These are phyloP conservation scores for Silurus aristotelis DNA, from an alignment of 2,797 vertebrate species.

Conservation along the genomic window DNA sequence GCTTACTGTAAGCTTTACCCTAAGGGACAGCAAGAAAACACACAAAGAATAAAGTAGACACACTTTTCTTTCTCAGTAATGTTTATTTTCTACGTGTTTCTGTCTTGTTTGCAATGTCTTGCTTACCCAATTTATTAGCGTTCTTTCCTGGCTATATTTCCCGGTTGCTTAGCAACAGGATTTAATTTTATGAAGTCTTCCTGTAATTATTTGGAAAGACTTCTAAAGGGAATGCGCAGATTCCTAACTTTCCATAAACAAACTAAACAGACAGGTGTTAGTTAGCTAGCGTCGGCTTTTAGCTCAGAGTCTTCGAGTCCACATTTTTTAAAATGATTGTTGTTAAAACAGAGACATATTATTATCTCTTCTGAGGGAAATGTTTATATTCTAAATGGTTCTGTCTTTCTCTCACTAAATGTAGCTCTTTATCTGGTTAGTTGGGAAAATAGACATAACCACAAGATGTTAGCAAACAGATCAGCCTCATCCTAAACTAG, in stretches of 20 bases:
- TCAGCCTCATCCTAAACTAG: conserved; percentile 11
- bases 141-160: background rate
- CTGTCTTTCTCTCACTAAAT: background rate
- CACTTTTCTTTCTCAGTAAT: too few relatives aligned
- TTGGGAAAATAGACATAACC: background rate
- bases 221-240: background rate
- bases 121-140: background rate
- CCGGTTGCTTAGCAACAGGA: background rate
- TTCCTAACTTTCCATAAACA: background rate
- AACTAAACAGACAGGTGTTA: background rate
- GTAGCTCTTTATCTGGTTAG: background rate
- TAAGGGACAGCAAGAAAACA: background rate
- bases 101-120: background rate
- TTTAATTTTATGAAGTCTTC: background rate
- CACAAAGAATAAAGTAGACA: background rate
- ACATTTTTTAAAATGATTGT: background rate
- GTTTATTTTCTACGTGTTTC: background rate
- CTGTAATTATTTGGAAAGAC: background rate
- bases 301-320: background rate
- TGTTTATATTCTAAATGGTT: background rate
- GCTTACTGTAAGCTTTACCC: background rate
- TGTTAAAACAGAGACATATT: background rate
- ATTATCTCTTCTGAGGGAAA: background rate
- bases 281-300: background rate
- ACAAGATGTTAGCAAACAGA: background rate